Conservation (phyloP, 2,113 vertebrate genomes). For the Isurus oxyrinchus region DNA sequence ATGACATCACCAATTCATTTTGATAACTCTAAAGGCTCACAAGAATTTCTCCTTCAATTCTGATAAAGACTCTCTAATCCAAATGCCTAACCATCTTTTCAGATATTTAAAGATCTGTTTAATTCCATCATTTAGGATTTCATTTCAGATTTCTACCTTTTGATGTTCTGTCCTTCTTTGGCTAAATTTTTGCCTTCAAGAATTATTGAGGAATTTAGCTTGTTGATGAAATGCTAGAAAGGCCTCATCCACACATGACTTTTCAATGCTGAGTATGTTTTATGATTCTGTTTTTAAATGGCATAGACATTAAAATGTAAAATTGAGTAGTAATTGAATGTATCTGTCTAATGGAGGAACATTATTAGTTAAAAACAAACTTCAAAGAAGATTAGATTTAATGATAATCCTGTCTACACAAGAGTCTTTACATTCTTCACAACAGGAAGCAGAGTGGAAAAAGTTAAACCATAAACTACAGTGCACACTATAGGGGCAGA, state of each 20-base stretch:
- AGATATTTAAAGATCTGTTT: background rate
- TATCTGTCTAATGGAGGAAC: background rate
- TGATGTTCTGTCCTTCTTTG: background rate
- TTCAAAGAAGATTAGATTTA: slow-evolving; percentile 10
- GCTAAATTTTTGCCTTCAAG: background rate
- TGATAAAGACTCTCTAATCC: background rate
- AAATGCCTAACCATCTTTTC: background rate
- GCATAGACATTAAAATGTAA: background rate
- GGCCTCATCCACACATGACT: background rate
- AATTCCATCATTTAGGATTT: background rate
- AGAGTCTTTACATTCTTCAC: background rate
- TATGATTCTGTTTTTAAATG: background rate
- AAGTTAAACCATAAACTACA: background rate
- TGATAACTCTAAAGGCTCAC: background rate
- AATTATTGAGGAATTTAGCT: background rate
- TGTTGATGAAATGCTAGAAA: background rate
- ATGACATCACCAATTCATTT: background rate
- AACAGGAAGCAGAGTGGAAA: background rate
- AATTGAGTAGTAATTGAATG: background rate
- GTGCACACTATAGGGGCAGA: background rate
- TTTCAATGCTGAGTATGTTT: background rate
- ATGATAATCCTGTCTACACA: background rate
- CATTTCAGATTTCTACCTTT: background rate
- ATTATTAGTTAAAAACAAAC: background rate
- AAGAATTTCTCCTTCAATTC: background rate